These are phyloP conservation scores for Pseudomugil tenellus DNA, from an alignment of 2,797 vertebrate genomes.

Conservation along the genomic window DNA sequence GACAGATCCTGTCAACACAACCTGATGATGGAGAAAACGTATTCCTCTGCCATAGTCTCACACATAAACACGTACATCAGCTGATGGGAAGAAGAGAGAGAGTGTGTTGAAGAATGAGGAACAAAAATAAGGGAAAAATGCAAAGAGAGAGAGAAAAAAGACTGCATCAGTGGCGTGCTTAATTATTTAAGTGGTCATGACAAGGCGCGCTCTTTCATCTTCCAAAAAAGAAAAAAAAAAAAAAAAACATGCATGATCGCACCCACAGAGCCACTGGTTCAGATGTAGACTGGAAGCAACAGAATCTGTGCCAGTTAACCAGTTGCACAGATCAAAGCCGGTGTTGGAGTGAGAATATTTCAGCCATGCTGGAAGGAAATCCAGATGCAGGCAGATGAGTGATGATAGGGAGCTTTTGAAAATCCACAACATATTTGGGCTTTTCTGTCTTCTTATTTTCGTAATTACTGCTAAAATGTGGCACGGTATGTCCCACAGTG, in stretches of 20 bases:
- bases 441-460: not conserved
- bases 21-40: slow-evolving; percentile 28
- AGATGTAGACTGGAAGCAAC: slow-evolving; percentile 15
- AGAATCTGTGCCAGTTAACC: slow-evolving; percentile 16
- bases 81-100: slow-evolving; percentile 6
- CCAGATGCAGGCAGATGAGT: slow-evolving; percentile 38
- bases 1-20: slow-evolving; percentile 53
- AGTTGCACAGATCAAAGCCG: slow-evolving; percentile 53
- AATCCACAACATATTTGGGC: not conserved
- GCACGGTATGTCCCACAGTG: not conserved
- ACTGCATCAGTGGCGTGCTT: slow-evolving; percentile 13
- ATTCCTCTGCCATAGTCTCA: slow-evolving; percentile 12
- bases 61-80: slow-evolving; percentile 6
- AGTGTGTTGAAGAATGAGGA: slow-evolving; percentile 11
- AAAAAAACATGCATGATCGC: not conserved
- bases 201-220: slow-evolving; percentile 29
- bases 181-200: slow-evolving; percentile 48
- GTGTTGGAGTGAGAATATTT: slow-evolving; percentile 42
- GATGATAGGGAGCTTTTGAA: slow-evolving; percentile 19
- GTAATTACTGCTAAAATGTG: not conserved
- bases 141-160: slow-evolving; percentile 8
- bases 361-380: slow-evolving; percentile 27
- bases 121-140: slow-evolving; percentile 27
- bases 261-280: not conserved
- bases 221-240: slow-evolving; percentile 14